Evolutionary conservation across 2,797 vertebrate species (phyloP).

Genomic region (Muscicapa comitata): DNA sequence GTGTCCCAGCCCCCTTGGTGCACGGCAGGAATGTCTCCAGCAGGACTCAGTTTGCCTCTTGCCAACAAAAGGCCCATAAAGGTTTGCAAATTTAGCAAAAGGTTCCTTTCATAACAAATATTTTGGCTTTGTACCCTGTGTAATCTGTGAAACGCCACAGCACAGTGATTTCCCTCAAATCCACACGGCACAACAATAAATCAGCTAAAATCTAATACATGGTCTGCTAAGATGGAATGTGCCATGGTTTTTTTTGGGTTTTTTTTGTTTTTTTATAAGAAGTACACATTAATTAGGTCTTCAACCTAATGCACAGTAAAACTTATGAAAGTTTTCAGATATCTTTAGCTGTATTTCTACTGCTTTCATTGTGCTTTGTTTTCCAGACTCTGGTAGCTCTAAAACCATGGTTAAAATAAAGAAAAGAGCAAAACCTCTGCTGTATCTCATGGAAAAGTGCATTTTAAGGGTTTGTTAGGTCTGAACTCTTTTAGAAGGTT

Average conservation of each 20-base stretch:
- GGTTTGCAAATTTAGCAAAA: neutral
- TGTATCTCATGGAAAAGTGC: neutral
- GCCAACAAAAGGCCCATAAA: neutral
- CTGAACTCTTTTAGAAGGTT: neutral
- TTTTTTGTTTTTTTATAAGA: neutral
- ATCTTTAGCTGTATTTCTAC: neutral
- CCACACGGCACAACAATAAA: neutral
- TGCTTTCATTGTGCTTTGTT: neutral
- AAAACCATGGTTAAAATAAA: neutral
- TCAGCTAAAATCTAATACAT: neutral
- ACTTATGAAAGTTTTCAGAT: neutral
- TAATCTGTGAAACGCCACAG: neutral
- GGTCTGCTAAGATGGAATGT: neutral
- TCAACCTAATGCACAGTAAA: neutral
- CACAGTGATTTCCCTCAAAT: neutral
- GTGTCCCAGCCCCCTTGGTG: rapidly evolving
- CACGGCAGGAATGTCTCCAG: neutral
- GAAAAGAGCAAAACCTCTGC: neutral
- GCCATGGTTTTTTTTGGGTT: no score
- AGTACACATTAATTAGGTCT: neutral
- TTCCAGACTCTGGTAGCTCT: neutral
- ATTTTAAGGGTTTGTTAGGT: neutral
- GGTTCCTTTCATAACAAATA: neutral
- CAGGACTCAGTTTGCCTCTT: neutral
- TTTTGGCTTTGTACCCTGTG: neutral